Evolutionary conservation across 2,113 vertebrate species (phyloP), one percentile per base, ranked within the genome.

Genomic region (Siphamia tubifer): DNA sequence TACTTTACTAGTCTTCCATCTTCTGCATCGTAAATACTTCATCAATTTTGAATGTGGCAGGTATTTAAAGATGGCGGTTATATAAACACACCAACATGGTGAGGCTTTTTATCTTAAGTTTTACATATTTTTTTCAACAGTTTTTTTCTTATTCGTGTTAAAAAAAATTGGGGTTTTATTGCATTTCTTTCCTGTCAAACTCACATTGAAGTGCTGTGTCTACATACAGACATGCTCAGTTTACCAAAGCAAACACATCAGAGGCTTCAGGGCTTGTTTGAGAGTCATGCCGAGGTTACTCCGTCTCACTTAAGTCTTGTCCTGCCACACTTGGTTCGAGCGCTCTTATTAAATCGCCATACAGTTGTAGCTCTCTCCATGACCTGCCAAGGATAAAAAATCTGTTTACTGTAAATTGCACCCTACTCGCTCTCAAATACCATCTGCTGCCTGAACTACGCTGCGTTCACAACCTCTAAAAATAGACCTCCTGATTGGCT

Each of bases 361-460:
- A 10, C 52, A 64, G 65, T 63, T 86, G 83, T 65, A 78, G 65
- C 48, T 89, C 96, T 95, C 94, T 89, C 91, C 91, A 95, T 91
- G 94, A 96, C 91, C 94, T 88, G 68, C 94, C 96, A 96, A 84
- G 90, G 87, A 96, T 96, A 96, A 96, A 94, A 89, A 94, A 98
- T 96, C 92, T 95, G 95, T 97, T 96, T 96, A 95, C 94, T 94
- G 91, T 94, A 94, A 95, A 94, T 92, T 91, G 87, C 89, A 89
- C 91, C 91, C 90, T 82, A 83, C 90, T 94, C 86, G 82, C 87
- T 90, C 89, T 83, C 90, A 88, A 89, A 90, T 87, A 92, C 95
- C 95, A 97, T 96, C 96, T 97, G 95, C 93, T 84, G 83, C 76
- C 68, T 81, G 67, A 83, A 45, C 68, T 68, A 81, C 51, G 48